These are phyloP conservation scores for Tanypteryx hageni DNA, from an alignment of 2,888 invertebrate genomes.

Conservation along the genomic window DNA sequence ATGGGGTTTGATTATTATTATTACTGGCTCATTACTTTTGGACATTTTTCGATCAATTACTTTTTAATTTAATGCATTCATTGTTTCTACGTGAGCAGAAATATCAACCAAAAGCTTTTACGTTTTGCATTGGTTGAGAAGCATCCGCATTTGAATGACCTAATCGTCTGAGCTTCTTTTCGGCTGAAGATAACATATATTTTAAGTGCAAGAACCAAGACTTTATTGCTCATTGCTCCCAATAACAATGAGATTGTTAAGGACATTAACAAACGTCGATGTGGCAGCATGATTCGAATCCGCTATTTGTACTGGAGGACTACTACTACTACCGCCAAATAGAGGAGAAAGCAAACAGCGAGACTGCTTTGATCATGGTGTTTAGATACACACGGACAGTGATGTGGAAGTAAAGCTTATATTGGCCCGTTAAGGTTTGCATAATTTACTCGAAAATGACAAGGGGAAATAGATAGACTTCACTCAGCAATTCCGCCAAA, in stretches of 20 bases:
- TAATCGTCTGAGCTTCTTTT: not conserved
- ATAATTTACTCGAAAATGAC: too few relatives aligned
- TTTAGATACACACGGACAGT: too few relatives aligned
- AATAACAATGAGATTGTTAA: not conserved
- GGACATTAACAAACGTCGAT: not conserved
- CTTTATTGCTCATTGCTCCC: not conserved
- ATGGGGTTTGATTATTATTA: not conserved
- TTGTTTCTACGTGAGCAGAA: not conserved
- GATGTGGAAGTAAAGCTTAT: too few relatives aligned
- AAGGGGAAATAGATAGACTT: too few relatives aligned
- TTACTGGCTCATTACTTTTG: not conserved
- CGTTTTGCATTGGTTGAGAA: not conserved
- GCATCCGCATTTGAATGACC: not conserved
- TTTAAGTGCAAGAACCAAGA: not conserved
- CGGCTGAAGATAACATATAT: not conserved
- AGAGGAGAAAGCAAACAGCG: too few relatives aligned
- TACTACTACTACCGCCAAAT: too few relatives aligned
- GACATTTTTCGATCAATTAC: not conserved
- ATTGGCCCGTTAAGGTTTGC: too few relatives aligned
- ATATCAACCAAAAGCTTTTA: not conserved
- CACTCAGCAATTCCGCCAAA: too few relatives aligned
- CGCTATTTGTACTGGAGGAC: too few relatives aligned
- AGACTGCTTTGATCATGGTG: too few relatives aligned
- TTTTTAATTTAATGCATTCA: too few relatives aligned
- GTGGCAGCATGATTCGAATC: too few relatives aligned